Percentiles rank a stretch among this genome's conserved stretches.
phyloP scores from a whole-genome alignment of 2,888 invertebrate species.

The Caradrina clavipalpis region DNA sequence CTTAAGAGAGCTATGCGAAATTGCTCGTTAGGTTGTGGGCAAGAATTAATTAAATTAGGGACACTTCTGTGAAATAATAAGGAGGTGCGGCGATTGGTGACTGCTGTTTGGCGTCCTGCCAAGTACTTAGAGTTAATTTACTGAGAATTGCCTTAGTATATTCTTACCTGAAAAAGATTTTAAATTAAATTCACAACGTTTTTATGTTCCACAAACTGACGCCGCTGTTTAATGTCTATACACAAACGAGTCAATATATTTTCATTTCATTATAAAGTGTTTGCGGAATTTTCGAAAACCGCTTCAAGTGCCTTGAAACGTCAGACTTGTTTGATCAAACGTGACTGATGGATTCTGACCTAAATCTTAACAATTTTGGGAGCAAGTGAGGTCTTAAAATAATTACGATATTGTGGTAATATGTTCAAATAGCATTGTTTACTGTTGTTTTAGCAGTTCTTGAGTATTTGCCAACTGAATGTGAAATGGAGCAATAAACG shows the following conservation, averaged over 20 bases:
- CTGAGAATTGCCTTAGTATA: background rate
- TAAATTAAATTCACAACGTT: background rate
- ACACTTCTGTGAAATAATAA: slow-evolving; percentile 48
- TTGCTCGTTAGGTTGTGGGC: slow-evolving; percentile 40
- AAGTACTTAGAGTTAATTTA: slow-evolving; percentile 18
- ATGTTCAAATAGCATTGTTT: slow-evolving; percentile 40
- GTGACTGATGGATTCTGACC: slow-evolving; percentile 66
- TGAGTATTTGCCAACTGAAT: slow-evolving; percentile 47
- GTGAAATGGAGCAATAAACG: slow-evolving; percentile 43
- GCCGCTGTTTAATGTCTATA: background rate
- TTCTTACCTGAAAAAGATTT: background rate
- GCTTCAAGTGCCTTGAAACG: slow-evolving; percentile 59
- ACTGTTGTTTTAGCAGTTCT: slow-evolving; percentile 34
- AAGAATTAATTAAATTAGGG: slow-evolving; percentile 56
- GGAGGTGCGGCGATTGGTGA: slow-evolving; percentile 25
- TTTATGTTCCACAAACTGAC: background rate
- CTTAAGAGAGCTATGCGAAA: slow-evolving; percentile 47
- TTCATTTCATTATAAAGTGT: slow-evolving; percentile 31
- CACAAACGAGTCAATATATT: background rate
- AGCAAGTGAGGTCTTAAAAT: slow-evolving; percentile 31
- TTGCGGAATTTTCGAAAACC: slow-evolving; percentile 44
- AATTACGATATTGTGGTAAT: slow-evolving; percentile 39
- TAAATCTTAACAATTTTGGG: slow-evolving; percentile 51
- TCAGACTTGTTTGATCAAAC: slow-evolving; percentile 64
- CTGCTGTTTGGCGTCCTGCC: slow-evolving; percentile 26